Conservation (phyloP, 2,113 vertebrate species). For the Lasiurus borealis region DNA sequence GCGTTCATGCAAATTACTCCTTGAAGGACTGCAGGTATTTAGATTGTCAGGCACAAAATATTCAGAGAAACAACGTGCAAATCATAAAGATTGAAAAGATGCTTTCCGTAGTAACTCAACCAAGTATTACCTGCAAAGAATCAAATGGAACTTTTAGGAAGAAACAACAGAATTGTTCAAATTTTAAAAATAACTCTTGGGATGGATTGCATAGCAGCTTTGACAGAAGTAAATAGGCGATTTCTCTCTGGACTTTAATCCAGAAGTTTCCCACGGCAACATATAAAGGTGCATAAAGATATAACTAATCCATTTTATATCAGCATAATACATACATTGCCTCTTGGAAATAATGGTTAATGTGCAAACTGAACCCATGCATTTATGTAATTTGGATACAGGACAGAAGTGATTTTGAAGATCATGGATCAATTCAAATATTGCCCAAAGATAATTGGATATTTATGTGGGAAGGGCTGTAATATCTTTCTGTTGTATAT, state of each 20-base stretch:
- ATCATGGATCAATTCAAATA: background rate
- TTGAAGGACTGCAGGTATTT: background rate
- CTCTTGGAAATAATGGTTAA: background rate
- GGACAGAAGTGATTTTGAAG: background rate
- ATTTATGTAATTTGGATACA: background rate
- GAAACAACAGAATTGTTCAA: background rate
- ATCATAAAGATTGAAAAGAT: background rate
- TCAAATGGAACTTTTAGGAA: background rate
- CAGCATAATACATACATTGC: background rate
- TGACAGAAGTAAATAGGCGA: background rate
- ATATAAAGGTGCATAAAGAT: background rate
- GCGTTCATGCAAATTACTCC: constrained; percentile 48
- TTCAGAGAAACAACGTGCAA: background rate
- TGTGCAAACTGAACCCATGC: background rate
- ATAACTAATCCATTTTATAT: background rate
- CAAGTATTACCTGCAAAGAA: background rate
- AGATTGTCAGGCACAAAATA: background rate
- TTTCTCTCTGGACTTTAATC: background rate
- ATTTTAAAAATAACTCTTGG: background rate
- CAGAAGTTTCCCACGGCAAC: background rate
- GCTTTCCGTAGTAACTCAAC: background rate
- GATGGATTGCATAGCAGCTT: background rate
- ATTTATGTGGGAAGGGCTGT: background rate
- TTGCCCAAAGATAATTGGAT: background rate
- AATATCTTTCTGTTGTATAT: background rate